Evolutionary conservation across 2,888 invertebrate genomes (phyloP).

Genomic region (Cheilosia vernalis): DNA sequence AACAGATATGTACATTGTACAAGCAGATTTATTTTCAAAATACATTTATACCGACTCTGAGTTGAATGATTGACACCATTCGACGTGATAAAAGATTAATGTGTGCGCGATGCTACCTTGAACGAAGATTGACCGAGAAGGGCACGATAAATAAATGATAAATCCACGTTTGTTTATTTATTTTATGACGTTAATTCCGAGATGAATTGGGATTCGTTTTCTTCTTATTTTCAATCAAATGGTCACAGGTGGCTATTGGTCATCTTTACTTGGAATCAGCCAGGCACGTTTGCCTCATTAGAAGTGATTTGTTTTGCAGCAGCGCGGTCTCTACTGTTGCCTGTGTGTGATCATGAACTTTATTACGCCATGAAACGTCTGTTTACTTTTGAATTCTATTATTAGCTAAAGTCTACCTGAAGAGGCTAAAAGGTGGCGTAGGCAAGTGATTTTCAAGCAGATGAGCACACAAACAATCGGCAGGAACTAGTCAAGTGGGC

Average conservation of each 20-base stretch:
- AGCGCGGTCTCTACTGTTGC: background rate
- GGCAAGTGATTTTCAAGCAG: background rate
- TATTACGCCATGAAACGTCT: constrained; percentile 6
- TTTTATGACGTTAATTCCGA: constrained; percentile 13
- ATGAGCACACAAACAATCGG: background rate
- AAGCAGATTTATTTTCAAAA: background rate
- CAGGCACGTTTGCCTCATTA: constrained; percentile 20
- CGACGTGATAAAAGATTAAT: constrained; percentile 22
- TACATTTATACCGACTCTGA: background rate
- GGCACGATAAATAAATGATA: constrained; percentile 42
- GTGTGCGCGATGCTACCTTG: constrained; percentile 27
- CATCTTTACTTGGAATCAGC: background rate
- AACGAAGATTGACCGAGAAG: constrained; percentile 52
- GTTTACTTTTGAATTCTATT: constrained; percentile 11
- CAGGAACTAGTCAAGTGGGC: too few species aligned
- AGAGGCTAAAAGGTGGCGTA: background rate
- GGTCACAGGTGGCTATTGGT: constrained; percentile 30
- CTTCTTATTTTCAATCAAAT: constrained; percentile 1
- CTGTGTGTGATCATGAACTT: constrained; percentile 4
- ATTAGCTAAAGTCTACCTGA: background rate
- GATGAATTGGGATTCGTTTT: background rate
- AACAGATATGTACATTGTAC: too few species aligned
- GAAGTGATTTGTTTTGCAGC: constrained; percentile 24
- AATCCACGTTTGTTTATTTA: constrained; percentile 34
- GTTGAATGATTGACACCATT: constrained; percentile 35